A percentile compares a stretch with the other conserved stretches of the same genome.
These are phyloP conservation scores for Nematolebias whitei DNA, from an alignment of 2,113 vertebrate genomes.

Conservation along the genomic window DNA sequence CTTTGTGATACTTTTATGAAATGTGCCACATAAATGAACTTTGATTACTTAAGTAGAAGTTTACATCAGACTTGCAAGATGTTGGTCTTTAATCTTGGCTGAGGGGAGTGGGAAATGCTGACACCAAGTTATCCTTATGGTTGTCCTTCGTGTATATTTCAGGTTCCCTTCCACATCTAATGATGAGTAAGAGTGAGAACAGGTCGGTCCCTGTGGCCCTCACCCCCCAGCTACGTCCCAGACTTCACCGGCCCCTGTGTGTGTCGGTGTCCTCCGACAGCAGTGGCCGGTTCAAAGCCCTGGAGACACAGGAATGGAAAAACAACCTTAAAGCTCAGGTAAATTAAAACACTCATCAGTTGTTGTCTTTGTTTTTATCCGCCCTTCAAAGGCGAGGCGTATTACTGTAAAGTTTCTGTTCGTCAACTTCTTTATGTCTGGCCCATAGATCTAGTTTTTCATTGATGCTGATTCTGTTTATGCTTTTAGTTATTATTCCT, in stretches of 20 bases:
- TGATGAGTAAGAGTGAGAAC: constrained; percentile 77
- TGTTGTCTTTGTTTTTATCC: not conserved
- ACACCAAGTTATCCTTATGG: not conserved
- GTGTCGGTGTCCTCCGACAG: constrained; percentile 78
- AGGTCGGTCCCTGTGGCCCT: constrained; percentile 66
- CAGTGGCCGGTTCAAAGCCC: constrained; percentile 73
- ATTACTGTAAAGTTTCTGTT: too few relatives aligned
- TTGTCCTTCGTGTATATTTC: not conserved
- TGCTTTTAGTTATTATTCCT: too few relatives aligned
- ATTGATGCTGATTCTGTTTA: too few relatives aligned
- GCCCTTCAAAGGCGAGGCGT: too few relatives aligned
- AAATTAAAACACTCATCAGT: not conserved
- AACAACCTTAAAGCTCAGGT: constrained; percentile 83
- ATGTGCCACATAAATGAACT: too few relatives aligned
- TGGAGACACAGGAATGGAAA: constrained; percentile 78
- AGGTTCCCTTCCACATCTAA: constrained; percentile 83
- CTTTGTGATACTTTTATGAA: too few relatives aligned
- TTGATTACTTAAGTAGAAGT: too few relatives aligned
- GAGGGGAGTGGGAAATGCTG: too few relatives aligned
- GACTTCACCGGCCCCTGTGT: constrained; percentile 73
- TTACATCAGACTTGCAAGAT: too few relatives aligned
- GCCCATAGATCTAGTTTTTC: too few relatives aligned
- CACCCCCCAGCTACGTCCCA: constrained; percentile 61
- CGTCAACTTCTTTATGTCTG: too few relatives aligned
- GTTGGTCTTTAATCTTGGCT: too few relatives aligned